phyloP scores from a whole-genome alignment of 2,797 vertebrate genomes.

The Notamacropus eugenii region DNA sequence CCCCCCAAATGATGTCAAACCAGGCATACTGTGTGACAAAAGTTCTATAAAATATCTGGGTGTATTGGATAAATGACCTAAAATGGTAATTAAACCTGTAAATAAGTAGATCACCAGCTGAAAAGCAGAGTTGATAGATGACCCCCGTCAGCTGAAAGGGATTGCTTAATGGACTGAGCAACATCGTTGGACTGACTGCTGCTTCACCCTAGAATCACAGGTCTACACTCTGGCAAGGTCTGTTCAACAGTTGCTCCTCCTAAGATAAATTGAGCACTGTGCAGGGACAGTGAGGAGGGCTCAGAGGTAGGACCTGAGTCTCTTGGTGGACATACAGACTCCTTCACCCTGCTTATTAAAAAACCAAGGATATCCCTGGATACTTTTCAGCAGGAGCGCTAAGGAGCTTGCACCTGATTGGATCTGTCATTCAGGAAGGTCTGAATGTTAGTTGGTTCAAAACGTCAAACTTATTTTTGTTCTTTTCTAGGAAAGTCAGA shows the following conservation, averaged over 20 bases:
- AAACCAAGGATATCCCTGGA: neutral
- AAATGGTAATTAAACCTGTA: conserved; percentile 78
- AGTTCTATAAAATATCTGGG: conserved; percentile 74
- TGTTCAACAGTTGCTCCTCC: conserved; percentile 13
- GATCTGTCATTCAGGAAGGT: neutral
- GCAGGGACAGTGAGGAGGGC: conserved; percentile 24
- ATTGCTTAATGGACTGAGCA: conserved; percentile 78
- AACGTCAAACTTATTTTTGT: conserved; percentile 46
- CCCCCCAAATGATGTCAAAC: neutral
- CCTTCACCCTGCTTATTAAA: neutral
- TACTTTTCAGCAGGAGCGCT: neutral
- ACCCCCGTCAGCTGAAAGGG: conserved; percentile 72
- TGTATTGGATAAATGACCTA: conserved; percentile 66
- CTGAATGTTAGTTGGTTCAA: neutral
- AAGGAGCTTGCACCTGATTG: neutral
- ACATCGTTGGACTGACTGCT: conserved; percentile 63
- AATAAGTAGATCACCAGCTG: conserved; percentile 74
- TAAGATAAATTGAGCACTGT: conserved; percentile 63
- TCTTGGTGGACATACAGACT: neutral
- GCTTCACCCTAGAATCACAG: conserved; percentile 64
- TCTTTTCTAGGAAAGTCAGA: conserved; percentile 27
- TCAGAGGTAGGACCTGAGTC: neutral
- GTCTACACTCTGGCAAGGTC: conserved; percentile 56
- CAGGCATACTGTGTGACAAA: conserved; percentile 39
- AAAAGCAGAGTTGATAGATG: conserved; percentile 78